Evolutionary conservation across 2,113 vertebrate genomes (phyloP), one percentile per base, ranked within the genome.

Genomic region (Misgurnus mizolepis): DNA sequence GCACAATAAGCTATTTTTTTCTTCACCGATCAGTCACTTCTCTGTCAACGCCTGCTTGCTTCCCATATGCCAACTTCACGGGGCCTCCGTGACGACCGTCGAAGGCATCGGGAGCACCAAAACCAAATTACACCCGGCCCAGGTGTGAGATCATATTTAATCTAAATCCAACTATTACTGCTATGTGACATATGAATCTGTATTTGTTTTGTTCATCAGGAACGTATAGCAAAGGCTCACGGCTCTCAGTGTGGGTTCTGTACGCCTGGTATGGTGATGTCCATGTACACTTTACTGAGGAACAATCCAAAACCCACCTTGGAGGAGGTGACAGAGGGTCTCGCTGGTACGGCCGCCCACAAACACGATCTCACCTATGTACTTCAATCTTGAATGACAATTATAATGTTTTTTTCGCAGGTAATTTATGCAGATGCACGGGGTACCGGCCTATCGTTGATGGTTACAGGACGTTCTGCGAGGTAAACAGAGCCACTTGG

Each of bases 201-300:
- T 69, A 14, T 79, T 34, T 67, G 34, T 60, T 78, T n/a, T 61
- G 12, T 72, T 76, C 12, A 67, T 68, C 76, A 97, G 95, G 94
- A 96, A 87, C 93, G 94, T 39, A 93, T 97, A n/a, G 95, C 94
- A 5, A 95, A 94, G 85, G 93, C 93, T 68, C 89, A 95, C 0
- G 94, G 95, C 17, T 96, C 93, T 0, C 95, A 96, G 85, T 96
- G 96, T 83, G 96, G 95, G 58, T 97, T 97, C 91, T 96, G 96
- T 80, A 96, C 94, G 6, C 94, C 95, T 0, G 95, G 95, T 11
- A 94, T 96, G 94, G 95, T 95, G 89, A 96, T 97, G 94, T 94
- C 94, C 69, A 91, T 94, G 82, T 96, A 96, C 80, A 78, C 94
- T 0, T 88, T 96, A 78, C 88, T 96, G 76, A 94, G 95, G 87